phyloP scores from a whole-genome alignment of 2,797 vertebrate species.

The Anguilla anguilla region DNA sequence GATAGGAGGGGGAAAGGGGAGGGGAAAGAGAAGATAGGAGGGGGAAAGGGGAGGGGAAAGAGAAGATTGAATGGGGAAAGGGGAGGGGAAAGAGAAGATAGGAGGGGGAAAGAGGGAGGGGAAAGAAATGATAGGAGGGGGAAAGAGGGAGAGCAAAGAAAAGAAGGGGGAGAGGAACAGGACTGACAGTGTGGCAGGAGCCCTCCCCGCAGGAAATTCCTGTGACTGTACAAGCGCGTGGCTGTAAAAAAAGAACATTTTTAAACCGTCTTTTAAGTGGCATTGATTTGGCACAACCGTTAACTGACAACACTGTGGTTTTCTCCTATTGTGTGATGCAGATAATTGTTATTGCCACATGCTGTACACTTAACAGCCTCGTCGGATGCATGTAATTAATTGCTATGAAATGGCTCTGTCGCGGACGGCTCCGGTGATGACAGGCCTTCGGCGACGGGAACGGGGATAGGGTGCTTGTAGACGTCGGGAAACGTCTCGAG shows the following conservation, averaged over 20 bases:
- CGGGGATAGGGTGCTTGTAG: not conserved
- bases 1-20: not conserved
- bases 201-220: not conserved
- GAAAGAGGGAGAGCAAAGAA: not conserved
- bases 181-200: not conserved
- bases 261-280: not conserved
- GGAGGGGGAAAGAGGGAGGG: not conserved
- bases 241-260: not conserved
- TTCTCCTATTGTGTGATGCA: not conserved
- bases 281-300: not conserved
- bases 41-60: conserved; percentile 36
- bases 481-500: not conserved
- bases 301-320: not conserved
- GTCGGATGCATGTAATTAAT: not conserved
- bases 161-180: not conserved
- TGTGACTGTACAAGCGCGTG: not conserved
- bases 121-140: not conserved
- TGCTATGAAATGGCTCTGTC: not conserved
- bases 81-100: not conserved
- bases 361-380: not conserved
- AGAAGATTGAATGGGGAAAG: not conserved
- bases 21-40: not conserved
- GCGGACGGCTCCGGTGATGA: not conserved
- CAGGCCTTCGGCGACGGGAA: not conserved
- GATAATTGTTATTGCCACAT: conserved; percentile 2